Conservation (phyloP, 2,113 vertebrate genomes). For the Spea bombifrons region DNA sequence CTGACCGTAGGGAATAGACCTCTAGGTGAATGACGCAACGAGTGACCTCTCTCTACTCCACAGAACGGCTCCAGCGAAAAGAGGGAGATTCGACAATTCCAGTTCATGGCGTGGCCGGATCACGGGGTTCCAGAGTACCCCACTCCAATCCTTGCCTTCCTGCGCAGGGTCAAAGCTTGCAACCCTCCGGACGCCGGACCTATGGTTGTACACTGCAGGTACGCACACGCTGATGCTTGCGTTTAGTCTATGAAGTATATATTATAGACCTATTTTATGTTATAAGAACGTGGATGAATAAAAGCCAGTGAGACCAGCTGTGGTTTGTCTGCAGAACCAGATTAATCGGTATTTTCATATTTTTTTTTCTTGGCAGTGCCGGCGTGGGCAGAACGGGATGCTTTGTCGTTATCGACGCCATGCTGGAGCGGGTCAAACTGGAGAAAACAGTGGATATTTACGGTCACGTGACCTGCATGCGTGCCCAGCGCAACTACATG, state of each 20-base stretch:
- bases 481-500: constrained; percentile 97
- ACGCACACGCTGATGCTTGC: background rate
- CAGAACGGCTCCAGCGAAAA: constrained; percentile 94
- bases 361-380: constrained; percentile 66
- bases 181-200: constrained; percentile 88
- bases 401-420: constrained; percentile 91
- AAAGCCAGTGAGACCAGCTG: no score
- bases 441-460: constrained; percentile 94
- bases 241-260: no score
- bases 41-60: background rate
- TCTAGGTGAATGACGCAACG: no score
- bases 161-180: constrained; percentile 86
- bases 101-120: constrained; percentile 97
- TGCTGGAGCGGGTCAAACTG: constrained; percentile 93
- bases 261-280: no score
- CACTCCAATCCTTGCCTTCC: constrained; percentile 86
- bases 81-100: constrained; percentile 91
- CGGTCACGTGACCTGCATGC: constrained; percentile 92
- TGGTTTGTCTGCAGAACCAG: no score
- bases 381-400: constrained; percentile 93
- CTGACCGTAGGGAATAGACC: no score
- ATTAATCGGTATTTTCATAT: background rate
- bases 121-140: constrained; percentile 94
- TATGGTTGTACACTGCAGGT: constrained; percentile 98
- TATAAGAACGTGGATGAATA: no score